These are phyloP conservation scores for Sinocyclocheilus grahami DNA, from an alignment of 2,113 vertebrate genomes.

Conservation along the genomic window DNA sequence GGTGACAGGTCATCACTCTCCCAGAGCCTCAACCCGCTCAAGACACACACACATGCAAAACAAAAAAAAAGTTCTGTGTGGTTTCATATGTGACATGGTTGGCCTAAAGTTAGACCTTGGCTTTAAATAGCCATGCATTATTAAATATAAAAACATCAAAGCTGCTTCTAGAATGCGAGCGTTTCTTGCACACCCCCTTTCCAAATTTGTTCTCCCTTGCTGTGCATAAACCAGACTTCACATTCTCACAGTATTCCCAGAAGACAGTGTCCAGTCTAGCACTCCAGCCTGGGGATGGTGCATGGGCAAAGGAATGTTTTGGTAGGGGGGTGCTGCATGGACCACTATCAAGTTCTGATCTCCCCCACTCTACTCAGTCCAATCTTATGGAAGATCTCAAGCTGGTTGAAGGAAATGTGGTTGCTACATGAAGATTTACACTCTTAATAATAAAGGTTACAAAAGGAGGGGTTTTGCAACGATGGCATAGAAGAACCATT, in stretches of 20 bases:
- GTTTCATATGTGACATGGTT: not conserved
- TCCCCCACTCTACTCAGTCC: not conserved
- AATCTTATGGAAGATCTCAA: constrained; percentile 34
- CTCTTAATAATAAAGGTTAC: not conserved
- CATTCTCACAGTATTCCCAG: constrained; percentile 59
- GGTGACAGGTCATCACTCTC: constrained; percentile 68
- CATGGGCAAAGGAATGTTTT: constrained; percentile 33
- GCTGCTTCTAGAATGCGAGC: not conserved
- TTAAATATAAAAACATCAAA: constrained; percentile 1
- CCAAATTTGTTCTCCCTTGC: constrained; percentile 15
- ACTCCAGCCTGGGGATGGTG: constrained; percentile 48
- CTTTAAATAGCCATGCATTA: constrained; percentile 29
- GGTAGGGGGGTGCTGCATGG: not conserved
- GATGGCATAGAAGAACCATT: not conserved
- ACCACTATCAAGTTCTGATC: constrained; percentile 38
- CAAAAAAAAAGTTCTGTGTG: constrained; percentile 5
- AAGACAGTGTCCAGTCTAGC: constrained; percentile 42
- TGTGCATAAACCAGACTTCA: constrained; percentile 52
- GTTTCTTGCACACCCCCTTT: constrained; percentile 8
- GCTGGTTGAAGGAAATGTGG: not conserved
- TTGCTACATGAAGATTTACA: not conserved
- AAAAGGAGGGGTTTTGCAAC: not conserved
- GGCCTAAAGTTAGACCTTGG: constrained; percentile 18
- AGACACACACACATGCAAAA: constrained; percentile 5
- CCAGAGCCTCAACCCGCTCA: constrained; percentile 23